A percentile compares a stretch with the other conserved stretches of the same genome.
phyloP scores from a whole-genome alignment of 2,113 vertebrate species.

The Deroptyus accipitrinus region DNA sequence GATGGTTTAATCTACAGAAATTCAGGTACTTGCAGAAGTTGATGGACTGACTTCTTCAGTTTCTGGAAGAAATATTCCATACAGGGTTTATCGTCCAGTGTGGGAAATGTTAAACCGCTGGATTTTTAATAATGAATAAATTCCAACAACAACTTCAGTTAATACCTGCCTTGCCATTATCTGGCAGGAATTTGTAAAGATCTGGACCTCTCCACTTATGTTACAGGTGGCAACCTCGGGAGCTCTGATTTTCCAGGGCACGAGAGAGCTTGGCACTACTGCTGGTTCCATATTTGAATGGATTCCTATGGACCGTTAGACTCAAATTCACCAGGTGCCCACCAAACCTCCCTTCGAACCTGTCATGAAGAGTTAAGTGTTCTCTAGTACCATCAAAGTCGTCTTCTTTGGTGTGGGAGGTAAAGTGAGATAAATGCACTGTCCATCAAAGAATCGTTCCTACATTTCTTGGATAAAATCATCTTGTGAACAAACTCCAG shows the following conservation, averaged over 20 bases:
- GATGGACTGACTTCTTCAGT: slow-evolving; percentile 63
- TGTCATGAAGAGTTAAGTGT: slow-evolving; percentile 68
- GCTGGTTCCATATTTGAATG: slow-evolving; percentile 69
- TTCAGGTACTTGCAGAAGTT: slow-evolving; percentile 65
- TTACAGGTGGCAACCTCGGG: slow-evolving; percentile 69
- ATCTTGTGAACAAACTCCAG: slow-evolving; percentile 71
- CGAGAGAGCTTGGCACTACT: slow-evolving; percentile 69
- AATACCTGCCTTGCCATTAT: slow-evolving; percentile 58
- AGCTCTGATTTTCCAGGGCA: slow-evolving; percentile 71
- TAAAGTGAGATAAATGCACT: slow-evolving; percentile 60
- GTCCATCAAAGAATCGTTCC: slow-evolving; percentile 67
- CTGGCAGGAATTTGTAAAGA: slow-evolving; percentile 68
- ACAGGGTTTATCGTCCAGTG: slow-evolving; percentile 38
- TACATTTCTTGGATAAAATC: slow-evolving; percentile 72
- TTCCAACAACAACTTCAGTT: slow-evolving; percentile 25
- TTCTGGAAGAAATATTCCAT: slow-evolving; percentile 52
- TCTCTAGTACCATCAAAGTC: slow-evolving; percentile 66
- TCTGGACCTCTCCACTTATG: slow-evolving; percentile 71
- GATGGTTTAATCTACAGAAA: slow-evolving; percentile 72
- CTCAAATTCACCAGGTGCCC: slow-evolving; percentile 66
- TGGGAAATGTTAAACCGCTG: slow-evolving; percentile 37
- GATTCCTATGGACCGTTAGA: slow-evolving; percentile 70
- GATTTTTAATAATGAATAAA: slow-evolving; percentile 44
- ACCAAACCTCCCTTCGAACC: slow-evolving; percentile 68
- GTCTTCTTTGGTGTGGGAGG: slow-evolving; percentile 64